These are phyloP conservation scores for Drosophila albomicans DNA, from an alignment of 1,140 invertebrate species.

Conservation along the genomic window DNA sequence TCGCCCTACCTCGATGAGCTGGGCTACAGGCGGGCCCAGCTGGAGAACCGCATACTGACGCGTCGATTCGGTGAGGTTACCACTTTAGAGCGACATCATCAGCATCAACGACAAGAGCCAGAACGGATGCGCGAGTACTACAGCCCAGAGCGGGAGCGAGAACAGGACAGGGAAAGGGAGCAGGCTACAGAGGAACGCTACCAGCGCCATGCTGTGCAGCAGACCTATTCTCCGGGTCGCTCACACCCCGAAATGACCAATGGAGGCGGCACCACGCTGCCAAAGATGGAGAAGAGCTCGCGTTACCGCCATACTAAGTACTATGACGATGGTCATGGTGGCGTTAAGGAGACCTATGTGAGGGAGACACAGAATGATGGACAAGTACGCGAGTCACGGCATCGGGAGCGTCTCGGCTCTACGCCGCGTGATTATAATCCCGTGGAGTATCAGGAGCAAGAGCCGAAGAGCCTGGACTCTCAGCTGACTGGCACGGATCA, in stretches of 20 bases:
- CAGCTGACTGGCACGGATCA: constrained; percentile 86
- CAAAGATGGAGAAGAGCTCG: constrained; percentile 73
- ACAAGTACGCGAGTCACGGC: constrained; percentile 87
- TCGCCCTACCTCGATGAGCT: constrained; percentile 86
- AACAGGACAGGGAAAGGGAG: constrained; percentile 22
- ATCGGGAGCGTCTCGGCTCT: constrained; percentile 85
- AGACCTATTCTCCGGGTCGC: constrained; percentile 61
- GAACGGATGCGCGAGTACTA: constrained; percentile 32
- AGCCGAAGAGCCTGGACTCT: constrained; percentile 88
- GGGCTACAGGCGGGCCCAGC: constrained; percentile 89
- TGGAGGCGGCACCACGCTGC: constrained; percentile 38
- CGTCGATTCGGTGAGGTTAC: constrained; percentile 72
- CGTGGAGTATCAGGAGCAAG: constrained; percentile 85
- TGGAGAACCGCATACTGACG: constrained; percentile 88
- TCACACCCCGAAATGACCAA: constrained; percentile 48
- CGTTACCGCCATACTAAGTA: constrained; percentile 81
- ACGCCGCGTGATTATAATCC: constrained; percentile 52
- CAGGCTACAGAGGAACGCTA: constrained; percentile 49
- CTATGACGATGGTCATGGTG: constrained; percentile 84
- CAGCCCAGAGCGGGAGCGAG: constrained; percentile 48
- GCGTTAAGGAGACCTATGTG: constrained; percentile 86
- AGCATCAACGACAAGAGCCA: constrained; percentile 18
- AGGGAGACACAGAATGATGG: constrained; percentile 86
- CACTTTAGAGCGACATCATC: constrained; percentile 61
- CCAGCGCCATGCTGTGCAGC: constrained; percentile 56